A percentile compares a stretch with the other conserved stretches of the same genome.
phyloP scores from a whole-genome alignment of 2,888 invertebrate species.

The Galerucella pusilla region DNA sequence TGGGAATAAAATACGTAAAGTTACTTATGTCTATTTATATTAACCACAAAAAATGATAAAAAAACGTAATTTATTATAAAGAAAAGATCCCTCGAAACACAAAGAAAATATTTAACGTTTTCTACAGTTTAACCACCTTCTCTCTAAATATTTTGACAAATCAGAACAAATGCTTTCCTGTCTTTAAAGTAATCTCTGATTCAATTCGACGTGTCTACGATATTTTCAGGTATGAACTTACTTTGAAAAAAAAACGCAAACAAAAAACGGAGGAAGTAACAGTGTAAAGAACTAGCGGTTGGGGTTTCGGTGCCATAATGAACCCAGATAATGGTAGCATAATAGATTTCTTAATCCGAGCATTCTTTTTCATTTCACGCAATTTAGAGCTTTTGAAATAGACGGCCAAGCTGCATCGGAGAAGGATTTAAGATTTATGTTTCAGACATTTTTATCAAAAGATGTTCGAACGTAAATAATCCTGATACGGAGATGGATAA shows the following conservation, averaged over 20 bases:
- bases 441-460: conserved; percentile 45
- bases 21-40: too few species aligned
- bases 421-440: conserved; percentile 44
- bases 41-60: too few species aligned
- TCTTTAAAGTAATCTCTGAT: conserved; percentile 35
- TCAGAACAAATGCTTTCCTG: conserved; percentile 48
- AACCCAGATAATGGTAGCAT: conserved; percentile 42
- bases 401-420: conserved; percentile 22
- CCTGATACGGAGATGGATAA: conserved; percentile 36
- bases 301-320: conserved; percentile 30
- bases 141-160: conserved; percentile 47
- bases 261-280: conserved; percentile 40
- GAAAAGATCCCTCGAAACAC: background rate
- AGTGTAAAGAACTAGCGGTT: conserved; percentile 32
- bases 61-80: too few species aligned
- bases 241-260: conserved; percentile 41
- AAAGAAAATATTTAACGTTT: background rate
- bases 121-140: conserved; percentile 10
- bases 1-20: too few species aligned
- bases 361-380: conserved; percentile 48
- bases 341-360: conserved; percentile 45
- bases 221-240: conserved; percentile 44
- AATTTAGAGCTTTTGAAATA: conserved; percentile 39
- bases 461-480: conserved; percentile 47
- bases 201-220: conserved; percentile 46